Evolutionary conservation across 1,140 invertebrate species (phyloP).

Genomic region (Centruroides sculpturatus): DNA sequence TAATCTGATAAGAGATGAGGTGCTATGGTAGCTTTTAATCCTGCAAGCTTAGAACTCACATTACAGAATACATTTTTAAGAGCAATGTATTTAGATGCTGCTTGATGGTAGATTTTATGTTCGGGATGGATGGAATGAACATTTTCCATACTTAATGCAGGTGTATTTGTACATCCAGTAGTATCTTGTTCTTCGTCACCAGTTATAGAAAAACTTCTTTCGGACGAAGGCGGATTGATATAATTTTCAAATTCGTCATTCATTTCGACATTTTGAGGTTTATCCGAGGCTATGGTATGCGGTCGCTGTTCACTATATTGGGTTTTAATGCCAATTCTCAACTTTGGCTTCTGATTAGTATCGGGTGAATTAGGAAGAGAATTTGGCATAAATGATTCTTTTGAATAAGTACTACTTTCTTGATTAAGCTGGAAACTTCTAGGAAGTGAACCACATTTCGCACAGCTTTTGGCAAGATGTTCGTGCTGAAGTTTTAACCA

Average conservation of each 20-base stretch:
- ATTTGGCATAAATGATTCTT: too few species aligned
- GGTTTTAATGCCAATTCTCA: not conserved
- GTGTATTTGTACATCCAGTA: slow-evolving; percentile 33
- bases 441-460: slow-evolving; percentile 58
- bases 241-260: slow-evolving; percentile 24
- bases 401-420: too few species aligned
- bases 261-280: slow-evolving; percentile 27
- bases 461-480: slow-evolving; percentile 29
- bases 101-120: slow-evolving; percentile 55
- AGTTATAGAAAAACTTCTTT: slow-evolving; percentile 7
- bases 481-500: slow-evolving; percentile 44
- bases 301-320: slow-evolving; percentile 33
- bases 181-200: slow-evolving; percentile 24
- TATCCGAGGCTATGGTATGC: slow-evolving; percentile 55
- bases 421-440: slow-evolving; percentile 48
- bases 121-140: slow-evolving; percentile 49
- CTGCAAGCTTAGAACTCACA: slow-evolving; percentile 24
- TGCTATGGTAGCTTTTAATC: slow-evolving; percentile 7
- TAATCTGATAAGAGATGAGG: slow-evolving; percentile 1
- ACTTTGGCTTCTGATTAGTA: too few species aligned
- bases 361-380: not conserved
- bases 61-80: slow-evolving; percentile 31
- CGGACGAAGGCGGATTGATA: slow-evolving; percentile 32
- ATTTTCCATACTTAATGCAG: slow-evolving; percentile 28
- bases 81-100: slow-evolving; percentile 27